Conservation (phyloP, 2,888 invertebrate species). For the Laothoe populi region DNA sequence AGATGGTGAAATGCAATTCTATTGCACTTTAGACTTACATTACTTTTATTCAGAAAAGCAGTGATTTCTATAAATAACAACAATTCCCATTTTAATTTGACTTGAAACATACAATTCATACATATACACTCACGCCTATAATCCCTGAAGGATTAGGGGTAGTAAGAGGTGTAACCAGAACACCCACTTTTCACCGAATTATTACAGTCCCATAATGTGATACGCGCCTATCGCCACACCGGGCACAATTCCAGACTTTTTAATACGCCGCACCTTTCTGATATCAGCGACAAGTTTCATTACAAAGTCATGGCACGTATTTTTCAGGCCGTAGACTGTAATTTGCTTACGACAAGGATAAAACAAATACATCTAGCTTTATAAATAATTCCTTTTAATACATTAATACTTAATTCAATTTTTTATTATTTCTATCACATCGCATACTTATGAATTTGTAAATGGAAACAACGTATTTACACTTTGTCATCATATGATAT, state of each 20-base stretch:
- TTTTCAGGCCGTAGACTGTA: background rate
- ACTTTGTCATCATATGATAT: constrained; percentile 76
- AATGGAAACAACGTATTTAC: constrained; percentile 50
- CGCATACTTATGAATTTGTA: constrained; percentile 37
- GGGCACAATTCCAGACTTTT: background rate
- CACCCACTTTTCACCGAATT: too few relatives aligned
- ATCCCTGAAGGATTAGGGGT: too few relatives aligned
- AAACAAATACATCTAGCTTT: background rate
- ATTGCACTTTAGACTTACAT: too few relatives aligned
- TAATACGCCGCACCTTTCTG: background rate
- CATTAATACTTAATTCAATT: constrained; percentile 20
- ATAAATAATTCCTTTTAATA: constrained; percentile 15
- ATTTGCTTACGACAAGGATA: background rate
- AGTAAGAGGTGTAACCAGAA: too few relatives aligned
- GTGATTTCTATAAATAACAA: too few relatives aligned
- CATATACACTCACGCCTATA: too few relatives aligned
- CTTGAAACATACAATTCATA: too few relatives aligned
- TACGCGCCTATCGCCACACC: too few relatives aligned
- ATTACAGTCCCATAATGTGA: too few relatives aligned
- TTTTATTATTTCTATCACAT: constrained; percentile 46
- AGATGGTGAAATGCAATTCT: too few relatives aligned
- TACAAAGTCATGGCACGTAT: background rate
- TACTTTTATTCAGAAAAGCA: too few relatives aligned
- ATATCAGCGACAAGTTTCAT: background rate
- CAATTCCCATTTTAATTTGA: too few relatives aligned